Evolutionary conservation across 1,140 invertebrate genomes (phyloP).

Genomic region (Bombus superbus): DNA sequence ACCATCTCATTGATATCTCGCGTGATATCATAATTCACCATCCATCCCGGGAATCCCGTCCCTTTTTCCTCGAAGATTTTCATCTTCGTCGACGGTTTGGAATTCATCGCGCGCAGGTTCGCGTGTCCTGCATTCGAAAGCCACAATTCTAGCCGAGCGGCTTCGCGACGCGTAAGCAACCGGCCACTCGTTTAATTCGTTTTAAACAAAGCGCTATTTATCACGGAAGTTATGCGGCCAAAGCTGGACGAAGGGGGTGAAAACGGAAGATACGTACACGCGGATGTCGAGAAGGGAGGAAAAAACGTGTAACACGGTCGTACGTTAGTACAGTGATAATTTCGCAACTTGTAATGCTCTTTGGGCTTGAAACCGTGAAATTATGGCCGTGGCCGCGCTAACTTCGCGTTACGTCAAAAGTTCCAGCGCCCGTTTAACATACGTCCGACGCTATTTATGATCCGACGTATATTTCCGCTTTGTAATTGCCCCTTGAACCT

Average conservation of each 20-base stretch:
- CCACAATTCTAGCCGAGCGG: neutral
- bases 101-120: neutral
- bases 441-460: conserved; percentile 63
- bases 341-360: conserved; percentile 63
- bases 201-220: conserved; percentile 32
- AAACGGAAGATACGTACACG: no score
- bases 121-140: neutral
- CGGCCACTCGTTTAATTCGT: conserved; percentile 38
- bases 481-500: conserved; percentile 63
- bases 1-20: neutral
- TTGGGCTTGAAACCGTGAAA: conserved; percentile 55
- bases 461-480: conserved; percentile 60
- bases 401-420: conserved; percentile 66
- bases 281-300: neutral
- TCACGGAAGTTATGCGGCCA: conserved; percentile 24
- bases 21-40: neutral
- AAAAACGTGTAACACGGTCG: neutral
- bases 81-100: neutral
- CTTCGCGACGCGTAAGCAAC: neutral
- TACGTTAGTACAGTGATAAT: conserved; percentile 57
- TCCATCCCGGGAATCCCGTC: neutral
- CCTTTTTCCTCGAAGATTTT: neutral
- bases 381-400: conserved; percentile 56
- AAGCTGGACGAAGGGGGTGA: neutral
- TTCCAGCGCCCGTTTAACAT: conserved; percentile 65